phyloP scores from a whole-genome alignment of 2,113 vertebrate species.

The Mustela nigripes region DNA sequence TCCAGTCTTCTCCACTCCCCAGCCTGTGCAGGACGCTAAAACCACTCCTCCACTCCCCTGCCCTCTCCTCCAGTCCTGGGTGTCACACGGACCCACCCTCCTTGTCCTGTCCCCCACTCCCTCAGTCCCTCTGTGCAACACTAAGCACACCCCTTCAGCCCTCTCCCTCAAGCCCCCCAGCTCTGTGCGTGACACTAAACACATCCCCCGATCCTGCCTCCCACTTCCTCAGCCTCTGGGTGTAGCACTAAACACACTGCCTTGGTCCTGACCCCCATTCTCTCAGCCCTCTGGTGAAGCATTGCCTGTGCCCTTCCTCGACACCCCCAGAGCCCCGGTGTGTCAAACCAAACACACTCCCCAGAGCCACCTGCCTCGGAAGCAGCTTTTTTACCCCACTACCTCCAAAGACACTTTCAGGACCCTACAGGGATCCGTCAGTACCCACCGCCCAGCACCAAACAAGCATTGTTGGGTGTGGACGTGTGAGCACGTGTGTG shows the following conservation, averaged over 20 bases:
- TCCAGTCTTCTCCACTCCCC: neutral
- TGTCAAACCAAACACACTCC: neutral
- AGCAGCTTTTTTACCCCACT: neutral
- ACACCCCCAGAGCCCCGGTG: neutral
- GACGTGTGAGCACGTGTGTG: fast-evolving
- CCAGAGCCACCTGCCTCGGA: neutral
- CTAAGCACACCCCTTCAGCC: neutral
- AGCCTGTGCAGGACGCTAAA: neutral
- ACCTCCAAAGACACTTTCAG: neutral
- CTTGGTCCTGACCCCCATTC: neutral
- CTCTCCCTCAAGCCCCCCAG: neutral
- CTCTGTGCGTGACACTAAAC: neutral
- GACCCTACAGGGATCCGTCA: neutral
- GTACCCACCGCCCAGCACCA: neutral
- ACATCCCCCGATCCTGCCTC: neutral
- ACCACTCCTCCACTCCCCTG: neutral
- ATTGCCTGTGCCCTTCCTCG: neutral
- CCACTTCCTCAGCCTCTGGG: neutral
- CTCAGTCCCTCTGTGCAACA: neutral
- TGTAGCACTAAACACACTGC: neutral
- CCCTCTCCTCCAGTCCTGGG: neutral
- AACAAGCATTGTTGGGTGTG: neutral
- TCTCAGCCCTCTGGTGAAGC: neutral
- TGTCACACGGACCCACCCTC: neutral
- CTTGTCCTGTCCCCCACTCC: no score